Base-by-base conservation (phyloP, 2,113 vertebrate species). In the Corydoras maculifer region DNA sequence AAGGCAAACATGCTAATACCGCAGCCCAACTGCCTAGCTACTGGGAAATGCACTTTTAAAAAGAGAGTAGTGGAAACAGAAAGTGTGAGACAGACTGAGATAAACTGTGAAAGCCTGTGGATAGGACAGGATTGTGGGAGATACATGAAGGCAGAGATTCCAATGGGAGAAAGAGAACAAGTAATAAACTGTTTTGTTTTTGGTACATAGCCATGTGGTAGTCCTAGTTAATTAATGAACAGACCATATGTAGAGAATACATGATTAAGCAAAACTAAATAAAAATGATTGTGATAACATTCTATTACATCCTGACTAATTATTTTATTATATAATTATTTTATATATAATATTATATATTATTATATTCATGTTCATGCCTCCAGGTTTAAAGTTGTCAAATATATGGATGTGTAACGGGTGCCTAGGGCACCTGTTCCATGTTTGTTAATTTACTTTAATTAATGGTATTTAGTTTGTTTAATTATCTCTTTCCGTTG, bases 1-100 rank as follows among this genome's bases (percentile, higher is more conserved):
- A 75, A 75, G 73, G 73, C 63, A 72, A 74, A 79, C 77, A 81
- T 80, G 77, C 76, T 78, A 81, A 76, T 72, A 65, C 66, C 55
- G 54, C 60, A 29, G 71, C 70, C 58, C 65, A 35, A 80, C 77
- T 70, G 78, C 78, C 77, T 75, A 78, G 79, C 78, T 81, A 78
- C 78, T 78, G 78, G 78, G 73, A 80, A 80, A 78, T 75, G 63
- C 59, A 65, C 50, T 79, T 69, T 70, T 49, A 70, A 43, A 74
- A 73, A 74, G 70, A 72, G 35, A 69, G 51, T 62, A 12, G 32
- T 70, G 72, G 53, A 62, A 32, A 30, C 59, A 30, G 60, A 15
- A 31, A 53, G 30, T 31, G 30, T 31, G 10, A 57, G 50, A n/a
- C 11, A 30, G 58, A 74, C 62, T 61, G 35, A 35, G 35, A 35